These are phyloP conservation scores for Acyrthosiphon pisum DNA, from an alignment of 1,140 invertebrate species.

Conservation along the genomic window DNA sequence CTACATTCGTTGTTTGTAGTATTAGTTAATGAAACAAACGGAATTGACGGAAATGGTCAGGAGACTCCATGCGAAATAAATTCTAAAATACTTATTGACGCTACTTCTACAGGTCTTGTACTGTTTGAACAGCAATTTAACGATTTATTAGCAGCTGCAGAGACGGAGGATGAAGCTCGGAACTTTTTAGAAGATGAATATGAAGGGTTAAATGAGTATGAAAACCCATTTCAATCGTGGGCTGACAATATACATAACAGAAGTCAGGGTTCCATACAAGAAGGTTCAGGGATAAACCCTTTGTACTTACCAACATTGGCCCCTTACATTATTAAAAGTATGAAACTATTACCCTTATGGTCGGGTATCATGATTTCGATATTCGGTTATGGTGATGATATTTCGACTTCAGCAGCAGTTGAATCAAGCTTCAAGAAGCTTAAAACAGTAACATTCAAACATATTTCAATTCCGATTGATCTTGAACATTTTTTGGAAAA, in stretches of 20 bases:
- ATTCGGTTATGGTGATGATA: not conserved
- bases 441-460: not conserved
- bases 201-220: too few relatives aligned
- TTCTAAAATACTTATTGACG: not conserved
- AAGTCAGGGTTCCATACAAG: not conserved
- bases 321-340: not conserved
- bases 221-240: not conserved
- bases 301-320: not conserved
- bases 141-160: not conserved
- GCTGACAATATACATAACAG: not conserved
- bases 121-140: not conserved
- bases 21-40: conserved; percentile 18
- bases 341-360: not conserved
- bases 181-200: not conserved
- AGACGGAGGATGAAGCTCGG: not conserved
- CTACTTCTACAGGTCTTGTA: not conserved
- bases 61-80: not conserved
- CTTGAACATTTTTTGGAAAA: not conserved
- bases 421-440: not conserved
- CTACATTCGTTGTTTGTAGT: not conserved
- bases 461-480: not conserved
- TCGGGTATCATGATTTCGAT: not conserved
- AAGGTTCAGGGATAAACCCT: not conserved
- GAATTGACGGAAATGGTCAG: not conserved
- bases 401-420: not conserved